Evolutionary conservation across 1,140 invertebrate species (phyloP).

Genomic region (Monomorium pharaonis): DNA sequence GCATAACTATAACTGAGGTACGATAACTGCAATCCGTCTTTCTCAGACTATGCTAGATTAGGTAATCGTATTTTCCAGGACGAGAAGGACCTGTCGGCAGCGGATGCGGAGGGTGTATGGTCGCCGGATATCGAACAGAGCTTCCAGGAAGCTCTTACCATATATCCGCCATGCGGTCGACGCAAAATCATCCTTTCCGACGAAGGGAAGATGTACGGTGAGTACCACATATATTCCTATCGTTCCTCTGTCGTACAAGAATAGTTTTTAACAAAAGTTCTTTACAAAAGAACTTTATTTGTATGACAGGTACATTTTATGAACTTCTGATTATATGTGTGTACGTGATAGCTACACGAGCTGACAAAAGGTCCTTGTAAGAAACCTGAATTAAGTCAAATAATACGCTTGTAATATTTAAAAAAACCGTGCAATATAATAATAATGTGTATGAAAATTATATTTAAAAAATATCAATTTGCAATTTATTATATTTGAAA

Average conservation of each 20-base stretch:
- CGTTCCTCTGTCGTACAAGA: neutral
- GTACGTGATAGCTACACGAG: too few species aligned
- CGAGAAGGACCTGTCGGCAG: slow-evolving; percentile 94
- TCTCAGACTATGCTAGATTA: neutral
- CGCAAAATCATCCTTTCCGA: slow-evolving; percentile 99
- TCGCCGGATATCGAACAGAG: slow-evolving; percentile 99
- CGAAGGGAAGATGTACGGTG: slow-evolving; percentile 99
- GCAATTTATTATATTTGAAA: too few species aligned
- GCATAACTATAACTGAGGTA: neutral
- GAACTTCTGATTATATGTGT: too few species aligned
- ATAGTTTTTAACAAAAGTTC: too few species aligned
- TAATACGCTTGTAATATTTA: neutral
- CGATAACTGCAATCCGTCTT: slow-evolving; percentile 14
- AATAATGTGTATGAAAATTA: neutral
- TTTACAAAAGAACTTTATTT: too few species aligned
- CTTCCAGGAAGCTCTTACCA: slow-evolving; percentile 99
- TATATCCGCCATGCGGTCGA: slow-evolving; percentile 99
- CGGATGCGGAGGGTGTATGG: slow-evolving; percentile 99
- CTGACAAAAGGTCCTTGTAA: neutral
- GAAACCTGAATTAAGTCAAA: too few species aligned
- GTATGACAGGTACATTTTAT: too few species aligned
- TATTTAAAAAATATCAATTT: too few species aligned
- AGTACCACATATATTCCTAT: slow-evolving; percentile 86
- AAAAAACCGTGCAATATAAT: neutral
- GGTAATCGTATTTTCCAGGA: slow-evolving; percentile 87